Conservation (phyloP, 2,113 vertebrate species). For the Abramis brama region DNA sequence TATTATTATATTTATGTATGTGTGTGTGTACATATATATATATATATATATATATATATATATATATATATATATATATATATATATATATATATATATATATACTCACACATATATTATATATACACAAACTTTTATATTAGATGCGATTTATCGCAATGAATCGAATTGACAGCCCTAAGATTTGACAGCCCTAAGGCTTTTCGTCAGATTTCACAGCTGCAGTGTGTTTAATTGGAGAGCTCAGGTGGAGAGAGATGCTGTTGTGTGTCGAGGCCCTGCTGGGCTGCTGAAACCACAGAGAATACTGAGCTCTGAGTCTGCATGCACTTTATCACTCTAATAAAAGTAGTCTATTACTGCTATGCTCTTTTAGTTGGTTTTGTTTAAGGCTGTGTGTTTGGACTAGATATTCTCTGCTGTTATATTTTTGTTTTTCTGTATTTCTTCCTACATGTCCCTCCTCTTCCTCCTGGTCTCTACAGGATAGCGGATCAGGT, state of each 20-base stretch:
- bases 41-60: no score
- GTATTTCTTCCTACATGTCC: not conserved
- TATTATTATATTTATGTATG: no score
- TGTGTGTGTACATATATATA: no score
- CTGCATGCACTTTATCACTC: not conserved
- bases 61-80: no score
- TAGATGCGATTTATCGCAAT: no score
- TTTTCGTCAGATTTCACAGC: not conserved
- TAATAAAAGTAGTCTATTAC: not conserved
- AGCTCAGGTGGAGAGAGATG: conserved; percentile 36
- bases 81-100: no score
- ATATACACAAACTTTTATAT: no score
- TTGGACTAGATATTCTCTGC: not conserved
- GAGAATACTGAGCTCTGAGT: conserved; percentile 39
- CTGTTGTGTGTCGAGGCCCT: conserved; percentile 30
- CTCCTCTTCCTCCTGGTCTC: not conserved
- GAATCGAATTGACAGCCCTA: no score
- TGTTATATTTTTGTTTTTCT: conserved; percentile 15
- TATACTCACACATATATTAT: no score
- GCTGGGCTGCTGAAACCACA: conserved; percentile 41
- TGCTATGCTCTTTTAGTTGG: not conserved
- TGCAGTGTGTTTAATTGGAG: conserved; percentile 30
- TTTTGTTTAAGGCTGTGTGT: not conserved
- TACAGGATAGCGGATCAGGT: conserved; percentile 78
- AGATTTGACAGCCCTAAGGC: not conserved